Percentiles rank a stretch among this genome's conserved stretches.
Conservation (phyloP, 2,797 vertebrate genomes). For the Brotula barbata region DNA sequence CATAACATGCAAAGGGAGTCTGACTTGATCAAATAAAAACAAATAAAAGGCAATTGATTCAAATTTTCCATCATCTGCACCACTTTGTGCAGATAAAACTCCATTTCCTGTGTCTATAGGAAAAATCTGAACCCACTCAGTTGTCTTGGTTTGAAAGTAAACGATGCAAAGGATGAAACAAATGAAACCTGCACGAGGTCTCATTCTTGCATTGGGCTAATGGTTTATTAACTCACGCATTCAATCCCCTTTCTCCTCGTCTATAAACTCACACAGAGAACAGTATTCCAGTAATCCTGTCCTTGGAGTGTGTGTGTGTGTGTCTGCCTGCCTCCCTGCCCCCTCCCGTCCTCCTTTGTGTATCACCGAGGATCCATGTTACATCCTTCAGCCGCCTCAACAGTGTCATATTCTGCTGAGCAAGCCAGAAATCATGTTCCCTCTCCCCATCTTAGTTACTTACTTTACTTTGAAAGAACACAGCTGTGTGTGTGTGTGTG, state of each 20-base stretch:
- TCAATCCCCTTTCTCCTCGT: constrained; percentile 2
- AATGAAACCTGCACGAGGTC: not conserved
- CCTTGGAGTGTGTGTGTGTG: not conserved
- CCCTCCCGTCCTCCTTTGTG: not conserved
- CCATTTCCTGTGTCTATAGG: not conserved
- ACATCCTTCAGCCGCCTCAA: constrained; percentile 21
- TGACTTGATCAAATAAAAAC: too few relatives aligned
- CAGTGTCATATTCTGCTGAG: constrained; percentile 30
- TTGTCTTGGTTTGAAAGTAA: not conserved
- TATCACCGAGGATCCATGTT: constrained; percentile 18
- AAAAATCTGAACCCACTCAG: not conserved
- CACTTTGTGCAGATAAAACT: not conserved
- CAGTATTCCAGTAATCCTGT: constrained; percentile 7
- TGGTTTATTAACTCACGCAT: too few relatives aligned
- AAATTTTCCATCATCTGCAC: not conserved
- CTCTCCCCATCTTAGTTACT: constrained; percentile 20
- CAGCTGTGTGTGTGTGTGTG: too few relatives aligned
- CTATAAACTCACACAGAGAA: constrained; percentile 7
- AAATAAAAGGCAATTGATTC: not conserved
- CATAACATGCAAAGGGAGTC: too few relatives aligned
- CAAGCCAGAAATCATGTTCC: constrained; percentile 8
- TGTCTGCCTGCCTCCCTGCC: not conserved
- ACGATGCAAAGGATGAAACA: not conserved
- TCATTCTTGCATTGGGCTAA: not conserved
- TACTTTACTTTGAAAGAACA: not conserved